These are phyloP conservation scores for Chrysolina haemoptera DNA, from an alignment of 2,888 invertebrate genomes.

Conservation along the genomic window DNA sequence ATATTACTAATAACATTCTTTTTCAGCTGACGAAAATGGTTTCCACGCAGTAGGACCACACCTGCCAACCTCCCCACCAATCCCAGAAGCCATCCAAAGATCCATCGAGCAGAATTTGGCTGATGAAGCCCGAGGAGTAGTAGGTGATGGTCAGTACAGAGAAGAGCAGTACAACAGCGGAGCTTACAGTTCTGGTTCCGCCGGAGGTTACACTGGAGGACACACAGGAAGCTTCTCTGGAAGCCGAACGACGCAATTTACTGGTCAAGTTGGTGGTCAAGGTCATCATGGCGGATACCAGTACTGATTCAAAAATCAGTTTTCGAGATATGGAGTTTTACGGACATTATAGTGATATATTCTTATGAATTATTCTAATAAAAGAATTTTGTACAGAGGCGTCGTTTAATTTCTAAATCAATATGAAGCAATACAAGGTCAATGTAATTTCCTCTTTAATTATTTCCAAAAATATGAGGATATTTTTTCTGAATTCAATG, in stretches of 20 bases:
- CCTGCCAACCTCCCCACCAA: conserved; percentile 77
- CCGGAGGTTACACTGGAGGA: neutral
- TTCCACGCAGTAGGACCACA: conserved; percentile 84
- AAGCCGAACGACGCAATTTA: conserved; percentile 3
- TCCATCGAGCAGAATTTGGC: conserved; percentile 14
- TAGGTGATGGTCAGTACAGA: neutral
- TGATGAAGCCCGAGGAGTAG: conserved; percentile 7
- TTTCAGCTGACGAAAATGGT: conserved; percentile 77
- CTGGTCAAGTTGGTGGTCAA: neutral
- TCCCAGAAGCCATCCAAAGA: conserved; percentile 68
- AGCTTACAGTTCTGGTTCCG: neutral
- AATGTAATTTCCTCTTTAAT: too few relatives aligned
- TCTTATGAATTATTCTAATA: conserved; percentile 3
- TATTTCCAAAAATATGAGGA: too few relatives aligned
- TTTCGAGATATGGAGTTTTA: neutral
- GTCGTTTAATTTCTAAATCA: neutral
- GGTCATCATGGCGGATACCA: conserved; percentile 14
- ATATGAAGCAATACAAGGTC: too few relatives aligned
- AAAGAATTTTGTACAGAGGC: neutral
- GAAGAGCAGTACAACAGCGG: conserved; percentile 3
- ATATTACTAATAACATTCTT: neutral
- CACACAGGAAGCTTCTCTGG: neutral
- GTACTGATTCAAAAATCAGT: neutral
- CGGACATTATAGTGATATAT: conserved; percentile 7
- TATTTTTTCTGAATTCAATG: too few relatives aligned